Evolutionary conservation across 2,797 vertebrate species (phyloP), one percentile per base, ranked within the genome.

Genomic region (Diglossa cyanea): DNA sequence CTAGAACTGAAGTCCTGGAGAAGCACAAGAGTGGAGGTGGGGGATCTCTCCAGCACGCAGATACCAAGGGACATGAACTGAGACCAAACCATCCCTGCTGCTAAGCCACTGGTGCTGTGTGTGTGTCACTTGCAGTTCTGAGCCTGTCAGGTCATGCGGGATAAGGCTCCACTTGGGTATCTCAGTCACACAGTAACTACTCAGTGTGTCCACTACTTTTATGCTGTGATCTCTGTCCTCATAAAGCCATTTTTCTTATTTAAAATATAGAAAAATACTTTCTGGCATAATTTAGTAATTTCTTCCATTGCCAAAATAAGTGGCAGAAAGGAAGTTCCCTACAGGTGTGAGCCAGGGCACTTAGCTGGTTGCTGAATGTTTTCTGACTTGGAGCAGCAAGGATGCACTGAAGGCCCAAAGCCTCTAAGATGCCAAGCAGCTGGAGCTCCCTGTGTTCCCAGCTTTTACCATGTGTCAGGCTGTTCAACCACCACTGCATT

Each of bases 131-230:
- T n/a, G 39, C 44, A 51, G 24, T 3, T 42, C 76, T 28, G 39
- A 65, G 17, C 17, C 44, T 25, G 28, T 13, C 24, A 73, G 31
- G 42, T 47, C 28, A 23, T 0, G 0, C 7, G 21, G 40, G 4
- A 9, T 31, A 44, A 65, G 5, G 28, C 8, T 35, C 1, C 1
- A 31, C 39, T 35, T 2, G 8, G 3, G 7, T 67, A 42, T 45
- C 48, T 37, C 48, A 61, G 28, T 60, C 62, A 45, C 37, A 60
- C 39, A 47, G 5, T 24, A 86, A 65, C 20, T 51, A 10, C 15
- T 47, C 40, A 1, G 25, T 9, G 12, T 12, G 31, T 21, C 70
- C 35, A 1, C n/a, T 57, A 31, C 44, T 70, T 73, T n/a, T 21
- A 47, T 25, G 25, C 70, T 85, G 35, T 19, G 13, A 48, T 19